Evolutionary conservation across 2,888 invertebrate species (phyloP).

Genomic region (Podabrus alpinus): DNA sequence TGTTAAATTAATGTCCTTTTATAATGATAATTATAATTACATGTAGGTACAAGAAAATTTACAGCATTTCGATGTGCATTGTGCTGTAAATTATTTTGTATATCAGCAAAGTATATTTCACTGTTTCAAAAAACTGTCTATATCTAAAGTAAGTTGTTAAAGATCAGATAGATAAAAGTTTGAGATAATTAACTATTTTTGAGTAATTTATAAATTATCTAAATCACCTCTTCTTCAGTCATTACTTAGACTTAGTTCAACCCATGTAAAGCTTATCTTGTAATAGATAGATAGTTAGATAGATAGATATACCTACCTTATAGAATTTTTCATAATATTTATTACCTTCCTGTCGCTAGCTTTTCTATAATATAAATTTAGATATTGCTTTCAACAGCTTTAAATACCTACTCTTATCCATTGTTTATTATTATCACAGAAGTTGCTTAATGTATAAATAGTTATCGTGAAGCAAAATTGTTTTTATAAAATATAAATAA

Average conservation of each 20-base stretch:
- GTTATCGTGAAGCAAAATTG: conserved; percentile 51
- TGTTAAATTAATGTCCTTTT: not conserved
- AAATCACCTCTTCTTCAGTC: conserved; percentile 20
- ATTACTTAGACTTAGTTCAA: conserved; percentile 25
- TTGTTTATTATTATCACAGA: conserved; percentile 48
- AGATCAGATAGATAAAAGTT: conserved; percentile 21
- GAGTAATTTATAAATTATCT: conserved; percentile 15
- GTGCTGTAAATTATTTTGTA: not conserved
- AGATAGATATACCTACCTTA: conserved; percentile 22
- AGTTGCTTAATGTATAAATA: conserved; percentile 34
- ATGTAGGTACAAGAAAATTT: not conserved
- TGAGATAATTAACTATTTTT: conserved; percentile 22
- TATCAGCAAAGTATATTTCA: not conserved
- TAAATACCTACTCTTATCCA: conserved; percentile 33
- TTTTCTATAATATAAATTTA: conserved; percentile 32
- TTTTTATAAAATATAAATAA: conserved; percentile 50
- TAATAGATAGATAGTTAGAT: conserved; percentile 10
- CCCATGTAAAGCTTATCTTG: conserved; percentile 13
- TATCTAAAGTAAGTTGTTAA: conserved; percentile 17
- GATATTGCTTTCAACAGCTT: conserved; percentile 39
- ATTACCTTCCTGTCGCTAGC: conserved; percentile 34
- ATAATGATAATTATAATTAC: not conserved
- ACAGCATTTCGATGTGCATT: not conserved
- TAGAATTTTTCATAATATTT: conserved; percentile 24
- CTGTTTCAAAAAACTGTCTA: conserved; percentile 15